Percentiles rank a stretch among this genome's conserved stretches.
phyloP scores from a whole-genome alignment of 2,888 invertebrate species.

The Rhagophthalmus giganteus region DNA sequence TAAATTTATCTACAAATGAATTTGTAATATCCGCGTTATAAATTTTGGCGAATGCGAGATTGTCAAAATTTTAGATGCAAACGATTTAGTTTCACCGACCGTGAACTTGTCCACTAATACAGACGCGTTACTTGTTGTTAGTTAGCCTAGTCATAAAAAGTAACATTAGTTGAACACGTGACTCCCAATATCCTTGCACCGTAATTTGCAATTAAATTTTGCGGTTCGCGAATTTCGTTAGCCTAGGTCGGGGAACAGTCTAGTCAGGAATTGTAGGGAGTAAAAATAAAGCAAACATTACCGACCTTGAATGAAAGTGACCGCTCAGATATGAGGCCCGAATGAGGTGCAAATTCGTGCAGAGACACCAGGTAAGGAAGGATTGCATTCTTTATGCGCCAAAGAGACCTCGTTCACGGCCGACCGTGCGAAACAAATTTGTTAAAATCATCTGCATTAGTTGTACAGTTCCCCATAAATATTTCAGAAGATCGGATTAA shows the following conservation, averaged over 20 bases:
- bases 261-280: slow-evolving; percentile 45
- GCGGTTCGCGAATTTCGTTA: slow-evolving; percentile 42
- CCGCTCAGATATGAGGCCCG: slow-evolving; percentile 46
- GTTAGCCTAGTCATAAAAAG: slow-evolving; percentile 19
- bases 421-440: slow-evolving; percentile 23
- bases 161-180: slow-evolving; percentile 30
- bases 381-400: slow-evolving; percentile 22
- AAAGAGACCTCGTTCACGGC: slow-evolving; percentile 11
- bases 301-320: slow-evolving; percentile 52
- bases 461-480: slow-evolving; percentile 30
- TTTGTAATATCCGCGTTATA: no score
- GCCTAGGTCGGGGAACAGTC: slow-evolving; percentile 49
- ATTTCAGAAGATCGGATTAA: slow-evolving; percentile 34
- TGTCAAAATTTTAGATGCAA: slow-evolving; percentile 11
- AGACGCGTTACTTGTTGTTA: slow-evolving; percentile 26
- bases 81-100: slow-evolving; percentile 27
- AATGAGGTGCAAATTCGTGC: slow-evolving; percentile 41
- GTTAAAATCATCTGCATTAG: slow-evolving; percentile 18
- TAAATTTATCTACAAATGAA: no score
- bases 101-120: slow-evolving; percentile 41
- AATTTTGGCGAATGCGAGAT: slow-evolving; percentile 8
- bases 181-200: slow-evolving; percentile 31
- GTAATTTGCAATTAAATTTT: slow-evolving; percentile 42
- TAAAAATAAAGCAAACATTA: slow-evolving; percentile 50
- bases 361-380: slow-evolving; percentile 17